Percentiles rank a stretch among this genome's conserved stretches.
Conservation (phyloP, 2,888 invertebrate genomes). For the Cheilosia vulpina region DNA sequence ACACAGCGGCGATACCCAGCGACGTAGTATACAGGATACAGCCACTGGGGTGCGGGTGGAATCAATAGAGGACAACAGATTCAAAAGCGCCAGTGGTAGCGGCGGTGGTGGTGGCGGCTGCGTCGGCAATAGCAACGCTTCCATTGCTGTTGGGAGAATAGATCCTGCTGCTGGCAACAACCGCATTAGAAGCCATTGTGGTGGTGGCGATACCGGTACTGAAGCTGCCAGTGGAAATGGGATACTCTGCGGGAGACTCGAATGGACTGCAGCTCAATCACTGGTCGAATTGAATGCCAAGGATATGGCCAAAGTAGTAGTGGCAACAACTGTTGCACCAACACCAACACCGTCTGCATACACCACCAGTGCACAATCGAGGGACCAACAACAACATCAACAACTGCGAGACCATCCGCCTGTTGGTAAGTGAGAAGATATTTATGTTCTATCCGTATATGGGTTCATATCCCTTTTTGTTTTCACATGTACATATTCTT, state of each 20-base stretch:
- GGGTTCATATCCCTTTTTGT: not conserved
- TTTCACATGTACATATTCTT: not conserved
- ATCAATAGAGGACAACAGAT: constrained; percentile 70
- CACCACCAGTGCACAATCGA: constrained; percentile 49
- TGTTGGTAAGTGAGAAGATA: constrained; percentile 70
- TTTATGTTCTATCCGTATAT: constrained; percentile 29
- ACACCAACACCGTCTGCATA: constrained; percentile 59
- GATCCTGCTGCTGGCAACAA: constrained; percentile 69
- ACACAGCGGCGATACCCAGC: constrained; percentile 42
- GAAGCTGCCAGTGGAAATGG: constrained; percentile 76
- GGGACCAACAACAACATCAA: constrained; percentile 72
- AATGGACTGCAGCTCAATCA: constrained; percentile 83
- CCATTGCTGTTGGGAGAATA: constrained; percentile 36
- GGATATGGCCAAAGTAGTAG: constrained; percentile 72
- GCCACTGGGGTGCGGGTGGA: constrained; percentile 32
- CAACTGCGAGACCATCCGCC: constrained; percentile 51
- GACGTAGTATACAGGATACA: constrained; percentile 39
- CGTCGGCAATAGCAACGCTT: constrained; percentile 27
- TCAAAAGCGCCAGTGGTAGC: constrained; percentile 38
- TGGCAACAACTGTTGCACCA: constrained; percentile 73
- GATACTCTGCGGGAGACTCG: constrained; percentile 80
- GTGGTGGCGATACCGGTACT: constrained; percentile 65
- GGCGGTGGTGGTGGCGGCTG: constrained; percentile 15
- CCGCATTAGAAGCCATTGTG: constrained; percentile 75
- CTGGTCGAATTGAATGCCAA: constrained; percentile 83